Percentiles rank a stretch among this genome's conserved stretches.
Evolutionary conservation across 2,113 vertebrate genomes (phyloP).

Genomic region (Carassius carassius): DNA sequence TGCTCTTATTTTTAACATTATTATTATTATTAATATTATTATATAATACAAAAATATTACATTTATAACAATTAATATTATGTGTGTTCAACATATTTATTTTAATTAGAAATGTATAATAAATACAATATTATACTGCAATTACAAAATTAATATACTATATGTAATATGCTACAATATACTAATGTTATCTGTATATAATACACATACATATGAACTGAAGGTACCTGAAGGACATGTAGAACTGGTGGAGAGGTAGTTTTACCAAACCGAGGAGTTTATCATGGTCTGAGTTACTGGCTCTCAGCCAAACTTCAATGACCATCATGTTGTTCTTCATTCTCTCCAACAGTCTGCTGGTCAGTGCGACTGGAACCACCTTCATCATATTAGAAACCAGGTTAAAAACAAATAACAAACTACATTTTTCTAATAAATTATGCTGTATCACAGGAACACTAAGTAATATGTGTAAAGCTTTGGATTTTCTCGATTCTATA

Average conservation of each 20-base stretch:
- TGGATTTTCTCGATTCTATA: not conserved
- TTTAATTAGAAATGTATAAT: not conserved
- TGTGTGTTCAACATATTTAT: not conserved
- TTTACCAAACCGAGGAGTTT: slow-evolving; percentile 89
- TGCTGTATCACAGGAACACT: too few relatives aligned
- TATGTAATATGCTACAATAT: not conserved
- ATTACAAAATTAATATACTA: not conserved
- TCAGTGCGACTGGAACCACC: slow-evolving; percentile 88
- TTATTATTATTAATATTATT: not conserved
- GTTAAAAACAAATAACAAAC: not conserved
- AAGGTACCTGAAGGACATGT: slow-evolving; percentile 96
- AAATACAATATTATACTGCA: not conserved
- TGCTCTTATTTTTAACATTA: not conserved
- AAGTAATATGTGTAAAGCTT: not conserved
- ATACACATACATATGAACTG: too few relatives aligned
- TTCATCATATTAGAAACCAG: slow-evolving; percentile 54
- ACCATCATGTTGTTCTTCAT: slow-evolving; percentile 95
- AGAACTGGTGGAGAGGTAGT: slow-evolving; percentile 95
- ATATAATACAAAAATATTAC: not conserved
- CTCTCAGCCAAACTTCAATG: slow-evolving; percentile 92
- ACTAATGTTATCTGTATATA: not conserved
- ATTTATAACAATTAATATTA: not conserved
- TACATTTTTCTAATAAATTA: too few relatives aligned
- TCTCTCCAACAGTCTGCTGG: slow-evolving; percentile 80
- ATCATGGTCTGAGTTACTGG: slow-evolving; percentile 76